These are phyloP conservation scores for Calyptommatus sinebrachiatus DNA, from an alignment of 2,113 vertebrate species.

Conservation along the genomic window DNA sequence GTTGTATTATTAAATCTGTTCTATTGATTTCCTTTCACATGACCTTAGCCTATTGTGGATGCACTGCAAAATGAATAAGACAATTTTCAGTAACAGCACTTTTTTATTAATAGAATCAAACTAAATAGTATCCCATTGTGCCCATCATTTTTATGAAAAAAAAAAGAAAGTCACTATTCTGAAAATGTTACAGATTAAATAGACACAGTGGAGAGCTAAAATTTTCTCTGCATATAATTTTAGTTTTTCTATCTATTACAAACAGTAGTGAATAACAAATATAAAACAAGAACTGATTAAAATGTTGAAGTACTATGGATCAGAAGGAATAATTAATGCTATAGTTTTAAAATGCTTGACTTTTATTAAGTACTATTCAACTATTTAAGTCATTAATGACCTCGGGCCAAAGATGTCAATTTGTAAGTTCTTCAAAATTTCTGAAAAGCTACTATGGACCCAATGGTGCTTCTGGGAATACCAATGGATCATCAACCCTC, in stretches of 20 bases:
- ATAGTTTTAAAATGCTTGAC: background rate
- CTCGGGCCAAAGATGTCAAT: background rate
- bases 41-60: background rate
- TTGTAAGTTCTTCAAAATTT: background rate
- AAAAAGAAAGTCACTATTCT: background rate
- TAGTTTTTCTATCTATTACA: background rate
- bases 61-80: background rate
- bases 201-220: slow-evolving; percentile 4
- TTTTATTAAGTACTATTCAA: background rate
- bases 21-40: background rate
- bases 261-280: background rate
- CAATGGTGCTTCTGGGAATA: too few relatives aligned
- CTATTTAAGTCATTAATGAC: background rate
- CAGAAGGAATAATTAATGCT: background rate
- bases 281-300: background rate
- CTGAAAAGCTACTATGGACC: too few relatives aligned
- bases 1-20: background rate
- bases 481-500: too few relatives aligned
- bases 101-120: slow-evolving; percentile 19
- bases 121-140: slow-evolving; percentile 4
- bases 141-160: background rate
- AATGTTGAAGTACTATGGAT: background rate
- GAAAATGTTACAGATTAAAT: background rate
- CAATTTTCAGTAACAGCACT: background rate
- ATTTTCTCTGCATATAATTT: background rate